phyloP scores from a whole-genome alignment of 2,888 invertebrate species.

The Mesochorus sp. region DNA sequence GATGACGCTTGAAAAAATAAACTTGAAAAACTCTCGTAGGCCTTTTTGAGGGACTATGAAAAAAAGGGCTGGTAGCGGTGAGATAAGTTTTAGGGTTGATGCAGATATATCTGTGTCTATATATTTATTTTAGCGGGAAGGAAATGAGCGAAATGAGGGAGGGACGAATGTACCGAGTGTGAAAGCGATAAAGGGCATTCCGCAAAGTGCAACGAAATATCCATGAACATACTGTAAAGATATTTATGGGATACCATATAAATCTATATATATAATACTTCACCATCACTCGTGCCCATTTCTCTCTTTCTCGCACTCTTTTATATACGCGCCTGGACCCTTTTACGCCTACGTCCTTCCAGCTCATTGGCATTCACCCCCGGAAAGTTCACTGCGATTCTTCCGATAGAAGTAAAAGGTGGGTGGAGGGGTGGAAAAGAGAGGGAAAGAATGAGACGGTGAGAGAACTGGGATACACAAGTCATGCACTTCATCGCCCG shows the following conservation, averaged over 20 bases:
- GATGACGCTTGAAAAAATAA: conserved; percentile 42
- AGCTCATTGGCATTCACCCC: conserved; percentile 67
- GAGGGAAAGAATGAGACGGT: conserved; percentile 11
- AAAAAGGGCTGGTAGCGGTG: conserved; percentile 38
- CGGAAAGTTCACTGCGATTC: conserved; percentile 13
- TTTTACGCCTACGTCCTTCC: conserved; percentile 51
- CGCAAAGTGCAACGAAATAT: conserved; percentile 57
- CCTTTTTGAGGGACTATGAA: conserved; percentile 7
- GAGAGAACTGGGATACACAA: conserved; percentile 69
- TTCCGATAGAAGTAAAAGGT: conserved; percentile 28
- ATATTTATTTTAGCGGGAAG: neutral
- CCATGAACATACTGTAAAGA: conserved; percentile 29
- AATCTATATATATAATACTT: conserved; percentile 30
- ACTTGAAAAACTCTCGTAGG: conserved; percentile 21
- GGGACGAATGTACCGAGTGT: conserved; percentile 47
- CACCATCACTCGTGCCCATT: neutral
- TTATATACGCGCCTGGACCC: conserved; percentile 22
- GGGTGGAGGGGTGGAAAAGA: neutral
- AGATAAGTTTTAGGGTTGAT: conserved; percentile 28
- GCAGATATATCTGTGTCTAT: too few relatives aligned
- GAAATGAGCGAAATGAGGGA: conserved; percentile 18
- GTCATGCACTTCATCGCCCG: conserved; percentile 80
- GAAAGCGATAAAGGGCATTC: conserved; percentile 55
- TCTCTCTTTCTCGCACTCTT: conserved; percentile 34
- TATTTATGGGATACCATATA: neutral